Evolutionary conservation across 2,797 vertebrate species (phyloP), one percentile per base, ranked within the genome.

Genomic region (Hypotaenidia philippensis): DNA sequence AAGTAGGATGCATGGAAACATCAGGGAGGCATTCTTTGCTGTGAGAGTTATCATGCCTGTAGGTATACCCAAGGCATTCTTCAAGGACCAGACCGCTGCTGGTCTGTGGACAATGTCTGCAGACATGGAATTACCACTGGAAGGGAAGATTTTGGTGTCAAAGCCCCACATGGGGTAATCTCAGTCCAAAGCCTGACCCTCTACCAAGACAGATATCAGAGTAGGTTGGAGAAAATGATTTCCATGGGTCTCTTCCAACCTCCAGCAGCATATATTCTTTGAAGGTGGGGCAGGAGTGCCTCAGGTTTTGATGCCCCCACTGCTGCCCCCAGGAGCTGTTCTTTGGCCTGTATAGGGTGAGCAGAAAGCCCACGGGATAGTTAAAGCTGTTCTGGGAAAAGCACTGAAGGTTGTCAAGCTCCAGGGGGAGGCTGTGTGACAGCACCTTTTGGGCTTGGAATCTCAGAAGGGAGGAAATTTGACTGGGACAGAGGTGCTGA

Each of bases 101-200:
- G 44, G 7, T 44, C 40, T 45, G 32, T 59, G 34, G 36, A 22
- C 49, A 64, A 20, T 25, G 45, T 49, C 61, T 69, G 36, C 27
- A 91, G 69, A 49, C 31, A 50, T 31, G 49, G 87, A 72, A 92
- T 83, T 78, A 6, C 29, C 29, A 12, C 13, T 84, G 83, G 80
- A 86, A 93, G 3, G 1, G 22, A 9, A 44, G 6, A 13, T 22
- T 59, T 72, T 36, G 12, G 6, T 32, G 80, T 11, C 21, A 71
- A 72, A 34, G 1, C 8, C n/a, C 3, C 20, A 66, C 9, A 57
- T n/a, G 13, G 57, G 9, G 20, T 72, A 57, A 52, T 63, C 31
- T 34, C 44, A 61, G 13, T 49, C 52, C 61, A 70, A 7, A 52
- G 10, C 6, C 10, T 50, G 21, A 29, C 11, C 5, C 9, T 52